Evolutionary conservation across 2,113 vertebrate species (phyloP), one percentile per base, ranked within the genome.

Genomic region (Campylomormyrus tamandua): DNA sequence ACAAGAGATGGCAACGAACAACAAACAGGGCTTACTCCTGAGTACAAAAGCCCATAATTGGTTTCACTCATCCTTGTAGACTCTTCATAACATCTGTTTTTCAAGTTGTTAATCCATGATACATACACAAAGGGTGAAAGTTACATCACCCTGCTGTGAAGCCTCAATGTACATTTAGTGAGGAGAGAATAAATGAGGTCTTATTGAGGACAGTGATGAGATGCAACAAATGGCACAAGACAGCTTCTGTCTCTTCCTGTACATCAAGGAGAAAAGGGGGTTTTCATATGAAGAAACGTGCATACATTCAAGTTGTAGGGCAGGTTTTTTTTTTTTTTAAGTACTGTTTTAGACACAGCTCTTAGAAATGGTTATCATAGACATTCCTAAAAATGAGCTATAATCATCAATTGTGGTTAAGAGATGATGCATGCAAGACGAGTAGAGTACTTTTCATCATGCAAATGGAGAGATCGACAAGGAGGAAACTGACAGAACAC

Each of bases 1-100:
- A 90, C 53, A 91, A 92, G 62, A 42, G 89, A 89, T 77, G 74
- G 24, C 8, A n/a, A 89, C 52, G 80, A 50, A 49, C 9, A 87
- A 45, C 80, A 49, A 31, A 56, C 24, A 27, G 31, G 70, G 91
- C 92, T 84, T 11, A 58, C 21, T 70, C 52, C 45, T 62, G 89
- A 50, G 50, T 85, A 58, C 39, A 11, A 58, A 15, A 45, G 13
- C 17, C 24, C 52, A 50, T 77, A 84, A 15, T 56, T 35, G 53
- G 27, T 24, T 10, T 89, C 49, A 46, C 52, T 13, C 50, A 87
- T 74, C 46, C 84, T 45, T 35, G 31, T 62, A 52, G 31, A 87
- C 46, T 46, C n/a, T 56, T 90, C 48, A 46, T 19, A 58, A 58
- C 80, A 77, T 39, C 58, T 45, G 15, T 52, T 85, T 66, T 35